Percentiles rank a stretch among this genome's conserved stretches.
phyloP scores from a whole-genome alignment of 2,888 invertebrate genomes.

The Agriopis marginaria region DNA sequence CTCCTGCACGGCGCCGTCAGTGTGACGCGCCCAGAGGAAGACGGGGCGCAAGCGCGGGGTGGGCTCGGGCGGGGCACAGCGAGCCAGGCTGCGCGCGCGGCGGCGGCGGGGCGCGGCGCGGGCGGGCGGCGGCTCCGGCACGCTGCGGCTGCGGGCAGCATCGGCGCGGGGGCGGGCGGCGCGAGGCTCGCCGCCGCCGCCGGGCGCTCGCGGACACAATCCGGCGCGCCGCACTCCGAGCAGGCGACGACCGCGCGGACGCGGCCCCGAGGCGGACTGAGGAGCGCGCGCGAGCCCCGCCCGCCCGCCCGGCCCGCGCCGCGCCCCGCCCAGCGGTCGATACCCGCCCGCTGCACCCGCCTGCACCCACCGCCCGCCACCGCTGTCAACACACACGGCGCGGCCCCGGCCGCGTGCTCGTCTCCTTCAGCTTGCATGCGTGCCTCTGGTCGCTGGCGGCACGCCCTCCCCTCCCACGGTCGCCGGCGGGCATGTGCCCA shows the following conservation, averaged over 20 bases:
- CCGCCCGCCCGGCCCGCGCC: constrained; percentile 64
- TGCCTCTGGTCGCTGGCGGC: constrained; percentile 40
- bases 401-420: constrained; percentile 78
- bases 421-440: constrained; percentile 78
- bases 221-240: constrained; percentile 78
- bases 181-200: constrained; percentile 84
- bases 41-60: constrained; percentile 91
- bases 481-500: constrained; percentile 49
- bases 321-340: constrained; percentile 76
- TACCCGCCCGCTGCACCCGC: constrained; percentile 73
- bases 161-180: constrained; percentile 86
- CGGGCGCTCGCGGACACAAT: constrained; percentile 80
- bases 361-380: constrained; percentile 87
- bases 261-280: constrained; percentile 83
- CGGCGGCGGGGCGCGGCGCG: constrained; percentile 74
- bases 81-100: constrained; percentile 78
- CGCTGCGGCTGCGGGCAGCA: constrained; percentile 68
- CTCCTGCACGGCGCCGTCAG: constrained; percentile 92
- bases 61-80: constrained; percentile 71
- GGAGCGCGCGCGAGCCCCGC: constrained; percentile 66
- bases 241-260: constrained; percentile 83
- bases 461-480: constrained; percentile 42
- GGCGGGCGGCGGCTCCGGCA: constrained; percentile 72
- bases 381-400: constrained; percentile 80
- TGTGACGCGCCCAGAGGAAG: constrained; percentile 94